These are phyloP conservation scores for Selene dorsalis DNA, from an alignment of 2,797 vertebrate species.

Conservation along the genomic window DNA sequence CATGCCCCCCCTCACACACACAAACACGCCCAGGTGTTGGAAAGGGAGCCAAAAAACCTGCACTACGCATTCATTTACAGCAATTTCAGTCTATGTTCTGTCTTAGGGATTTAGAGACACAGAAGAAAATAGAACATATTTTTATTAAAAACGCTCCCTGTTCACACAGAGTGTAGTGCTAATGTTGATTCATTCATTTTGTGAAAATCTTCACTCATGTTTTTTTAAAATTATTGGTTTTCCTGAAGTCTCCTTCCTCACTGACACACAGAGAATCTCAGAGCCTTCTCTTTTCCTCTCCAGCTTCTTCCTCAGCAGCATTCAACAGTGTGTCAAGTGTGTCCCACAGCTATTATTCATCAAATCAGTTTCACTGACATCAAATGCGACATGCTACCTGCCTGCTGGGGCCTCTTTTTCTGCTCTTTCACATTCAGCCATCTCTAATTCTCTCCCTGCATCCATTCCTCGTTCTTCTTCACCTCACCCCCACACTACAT, in stretches of 20 bases:
- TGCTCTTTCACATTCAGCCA: constrained; percentile 19
- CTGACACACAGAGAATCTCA: background rate
- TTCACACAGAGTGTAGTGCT: constrained; percentile 23
- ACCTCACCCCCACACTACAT: background rate
- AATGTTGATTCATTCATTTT: constrained; percentile 48
- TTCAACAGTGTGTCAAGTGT: constrained; percentile 34
- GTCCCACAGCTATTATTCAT: constrained; percentile 41
- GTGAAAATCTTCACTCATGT: constrained; percentile 29
- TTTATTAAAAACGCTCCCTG: constrained; percentile 32
- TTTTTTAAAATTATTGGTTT: constrained; percentile 25
- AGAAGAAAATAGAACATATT: constrained; percentile 15
- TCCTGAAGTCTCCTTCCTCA: background rate
- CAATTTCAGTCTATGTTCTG: constrained; percentile 41
- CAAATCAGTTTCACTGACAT: constrained; percentile 50
- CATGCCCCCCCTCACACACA: constrained; percentile 56
- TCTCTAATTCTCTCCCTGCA: constrained; percentile 9
- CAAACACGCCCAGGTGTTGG: no score
- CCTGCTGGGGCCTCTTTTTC: constrained; percentile 27
- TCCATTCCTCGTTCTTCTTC: constrained; percentile 18
- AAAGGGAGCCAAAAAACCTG: constrained; percentile 38
- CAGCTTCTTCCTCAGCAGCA: background rate
- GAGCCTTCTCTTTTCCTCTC: background rate
- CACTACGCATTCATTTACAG: constrained; percentile 56
- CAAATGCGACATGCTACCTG: constrained; percentile 21
- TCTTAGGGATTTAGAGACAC: constrained; percentile 38